Conservation (phyloP, 2,797 vertebrate genomes). For the Anolis apletophallus region DNA sequence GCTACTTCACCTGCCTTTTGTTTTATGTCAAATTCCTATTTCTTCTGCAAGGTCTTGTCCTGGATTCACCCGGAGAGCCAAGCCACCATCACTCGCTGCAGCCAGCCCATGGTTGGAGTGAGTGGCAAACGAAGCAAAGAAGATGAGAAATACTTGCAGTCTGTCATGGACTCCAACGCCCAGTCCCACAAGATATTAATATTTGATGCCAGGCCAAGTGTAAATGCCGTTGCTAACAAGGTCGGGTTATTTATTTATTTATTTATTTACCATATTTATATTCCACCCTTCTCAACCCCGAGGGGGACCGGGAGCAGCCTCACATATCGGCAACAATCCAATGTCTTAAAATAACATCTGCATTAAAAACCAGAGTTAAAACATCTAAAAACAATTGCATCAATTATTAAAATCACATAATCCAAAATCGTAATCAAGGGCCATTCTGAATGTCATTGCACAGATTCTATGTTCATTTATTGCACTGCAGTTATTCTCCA, state of each 20-base stretch:
- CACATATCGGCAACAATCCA: too few relatives aligned
- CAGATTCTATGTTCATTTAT: too few relatives aligned
- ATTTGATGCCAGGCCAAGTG: conserved; percentile 94
- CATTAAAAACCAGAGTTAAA: too few relatives aligned
- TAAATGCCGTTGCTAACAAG: conserved; percentile 97
- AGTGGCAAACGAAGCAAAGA: conserved; percentile 95
- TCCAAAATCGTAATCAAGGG: too few relatives aligned
- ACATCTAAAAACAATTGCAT: too few relatives aligned
- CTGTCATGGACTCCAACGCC: conserved; percentile 97
- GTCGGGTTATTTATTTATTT: conserved; percentile 67
- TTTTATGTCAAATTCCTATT: not conserved
- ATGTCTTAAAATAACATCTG: too few relatives aligned
- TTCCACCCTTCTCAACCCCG: too few relatives aligned
- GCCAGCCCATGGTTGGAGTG: conserved; percentile 95
- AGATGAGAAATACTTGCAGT: conserved; percentile 95
- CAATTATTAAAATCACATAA: too few relatives aligned
- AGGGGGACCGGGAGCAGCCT: too few relatives aligned
- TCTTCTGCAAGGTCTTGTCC: conserved; percentile 86
- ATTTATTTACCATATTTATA: too few relatives aligned
- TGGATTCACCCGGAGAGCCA: conserved; percentile 99
- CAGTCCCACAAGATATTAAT: conserved; percentile 99
- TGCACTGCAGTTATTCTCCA: too few relatives aligned
- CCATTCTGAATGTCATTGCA: too few relatives aligned
- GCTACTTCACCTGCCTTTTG: not conserved
- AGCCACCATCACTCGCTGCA: conserved; percentile 93